phyloP scores from a whole-genome alignment of 92 coral and sea anemone species.

The Porites cylindrica region DNA sequence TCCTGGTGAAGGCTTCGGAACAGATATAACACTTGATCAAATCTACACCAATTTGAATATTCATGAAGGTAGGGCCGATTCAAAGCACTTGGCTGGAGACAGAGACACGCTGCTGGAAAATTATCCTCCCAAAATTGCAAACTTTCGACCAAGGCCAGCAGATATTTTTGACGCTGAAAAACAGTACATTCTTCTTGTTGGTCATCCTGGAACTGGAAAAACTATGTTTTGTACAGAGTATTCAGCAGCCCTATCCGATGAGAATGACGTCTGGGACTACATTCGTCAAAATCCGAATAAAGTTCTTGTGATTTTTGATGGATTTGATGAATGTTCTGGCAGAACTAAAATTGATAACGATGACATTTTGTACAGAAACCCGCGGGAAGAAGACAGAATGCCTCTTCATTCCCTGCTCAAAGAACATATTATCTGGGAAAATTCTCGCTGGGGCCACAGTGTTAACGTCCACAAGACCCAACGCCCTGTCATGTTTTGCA shows the following conservation, averaged over 20 bases:
- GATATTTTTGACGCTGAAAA: too few species aligned
- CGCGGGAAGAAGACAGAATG: background rate
- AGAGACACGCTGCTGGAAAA: background rate
- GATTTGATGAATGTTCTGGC: slow-evolving; percentile 8
- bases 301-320: slow-evolving; percentile 54
- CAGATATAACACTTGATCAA: background rate
- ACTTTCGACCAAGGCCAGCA: background rate
- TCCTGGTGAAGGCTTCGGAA: background rate
- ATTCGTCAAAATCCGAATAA: background rate
- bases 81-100: background rate
- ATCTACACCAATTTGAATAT: background rate
- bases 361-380: too few species aligned
- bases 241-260: background rate
- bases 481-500: background rate
- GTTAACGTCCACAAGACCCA: too few species aligned
- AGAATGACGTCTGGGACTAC: background rate
- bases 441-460: too few species aligned
- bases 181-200: too few species aligned
- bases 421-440: background rate
- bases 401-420: background rate
- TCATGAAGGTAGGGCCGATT: background rate
- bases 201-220: too few species aligned
- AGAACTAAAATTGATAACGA: too few species aligned
- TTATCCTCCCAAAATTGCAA: background rate
- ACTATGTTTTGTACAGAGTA: background rate